These are phyloP conservation scores for Leuciscus idus DNA, from an alignment of 2,113 vertebrate genomes.

Conservation along the genomic window DNA sequence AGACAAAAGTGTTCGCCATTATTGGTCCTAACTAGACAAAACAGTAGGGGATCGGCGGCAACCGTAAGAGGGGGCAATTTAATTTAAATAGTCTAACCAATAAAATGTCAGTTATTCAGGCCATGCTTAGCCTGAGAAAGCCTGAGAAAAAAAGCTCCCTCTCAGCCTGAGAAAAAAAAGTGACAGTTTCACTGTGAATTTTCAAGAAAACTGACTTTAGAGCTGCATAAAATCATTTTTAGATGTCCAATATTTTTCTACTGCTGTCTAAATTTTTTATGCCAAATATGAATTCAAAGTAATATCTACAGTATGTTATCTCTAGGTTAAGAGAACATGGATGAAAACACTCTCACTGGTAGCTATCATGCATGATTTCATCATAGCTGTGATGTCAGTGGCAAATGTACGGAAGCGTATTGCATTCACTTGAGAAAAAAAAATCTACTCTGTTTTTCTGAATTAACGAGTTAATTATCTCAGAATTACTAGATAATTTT, in stretches of 20 bases:
- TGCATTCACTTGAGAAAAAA: no score
- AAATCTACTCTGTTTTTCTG: no score
- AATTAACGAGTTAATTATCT: no score
- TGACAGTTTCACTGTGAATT: no score
- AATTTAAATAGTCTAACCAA: neutral
- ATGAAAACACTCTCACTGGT: conserved; percentile 7
- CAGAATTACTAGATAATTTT: no score
- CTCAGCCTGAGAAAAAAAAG: neutral
- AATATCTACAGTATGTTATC: neutral
- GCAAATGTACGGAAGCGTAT: no score
- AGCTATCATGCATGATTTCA: neutral
- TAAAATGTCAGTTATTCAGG: neutral
- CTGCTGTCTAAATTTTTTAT: conserved; percentile 11
- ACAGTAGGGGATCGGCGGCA: neutral
- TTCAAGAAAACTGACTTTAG: neutral
- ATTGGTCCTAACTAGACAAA: neutral
- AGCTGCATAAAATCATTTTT: neutral
- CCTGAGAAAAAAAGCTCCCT: neutral
- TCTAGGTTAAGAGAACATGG: neutral
- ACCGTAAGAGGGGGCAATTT: neutral
- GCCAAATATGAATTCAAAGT: neutral
- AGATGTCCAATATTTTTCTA: neutral
- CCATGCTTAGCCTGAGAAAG: no score
- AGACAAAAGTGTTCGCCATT: neutral
- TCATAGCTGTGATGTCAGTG: conserved; percentile 1